Evolutionary conservation across 2,113 vertebrate genomes (phyloP), one percentile per base, ranked within the genome.

Genomic region (Gnathonemus echidnorhynchus): DNA sequence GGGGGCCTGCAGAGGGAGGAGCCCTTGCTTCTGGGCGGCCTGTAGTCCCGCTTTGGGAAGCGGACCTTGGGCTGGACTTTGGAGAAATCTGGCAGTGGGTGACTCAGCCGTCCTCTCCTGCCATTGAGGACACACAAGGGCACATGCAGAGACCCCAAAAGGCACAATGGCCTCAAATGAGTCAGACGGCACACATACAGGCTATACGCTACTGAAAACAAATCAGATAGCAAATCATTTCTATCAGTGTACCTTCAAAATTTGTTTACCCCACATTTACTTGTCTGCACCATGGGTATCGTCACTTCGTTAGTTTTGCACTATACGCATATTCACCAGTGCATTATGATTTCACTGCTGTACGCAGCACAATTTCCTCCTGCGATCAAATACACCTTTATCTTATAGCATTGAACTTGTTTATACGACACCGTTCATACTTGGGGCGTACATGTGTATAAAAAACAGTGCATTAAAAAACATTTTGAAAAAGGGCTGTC

Each of bases 11-110:
- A 91, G 9, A 45, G 74, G 0, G 88, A 89, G 0, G 91, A 88
- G 3, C 8, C 88, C 15, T 91, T 93, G 91, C 97, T 95, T 91
- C 94, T 97, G 0, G 98, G 98, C 0, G 97, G 98, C 0, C 88
- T 96, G 93, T 99, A 99, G 58, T 91, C 94, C 27, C 92, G 91
- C 91, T 94, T 97, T 24, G 97, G 97, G 88, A 99, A 96, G 80
- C 86, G 95, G 24, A 99, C 96, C 49, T 94, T 93, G 0, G 98
- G 95, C 89, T 96, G 95, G 91, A 99, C 97, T 93, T 97, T 97
- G 86, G 98, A 98, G 90, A 98, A 97, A 93, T 99, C 97, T 0
- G 97, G 98, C 8, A 96, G 94, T 0, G 95, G 95, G 92, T 96
- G 95, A 93, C 95, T 97, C 90, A 97, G 94, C 58, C 56, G 92